phyloP scores from a whole-genome alignment of 2,888 invertebrate genomes.

The Thelaira solivaga region DNA sequence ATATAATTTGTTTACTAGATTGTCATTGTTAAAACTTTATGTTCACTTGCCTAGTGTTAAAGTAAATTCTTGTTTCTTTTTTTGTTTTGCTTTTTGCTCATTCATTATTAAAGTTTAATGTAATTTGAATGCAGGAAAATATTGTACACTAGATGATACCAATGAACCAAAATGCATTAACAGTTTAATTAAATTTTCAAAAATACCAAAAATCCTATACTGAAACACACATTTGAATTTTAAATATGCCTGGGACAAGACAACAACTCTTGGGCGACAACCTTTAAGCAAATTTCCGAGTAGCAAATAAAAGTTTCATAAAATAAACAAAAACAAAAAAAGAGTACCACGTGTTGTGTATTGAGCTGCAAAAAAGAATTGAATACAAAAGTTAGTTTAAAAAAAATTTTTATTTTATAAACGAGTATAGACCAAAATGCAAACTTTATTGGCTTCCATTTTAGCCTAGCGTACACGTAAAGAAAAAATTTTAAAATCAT shows the following conservation, averaged over 20 bases:
- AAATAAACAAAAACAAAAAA: background rate
- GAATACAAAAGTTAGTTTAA: too few species aligned
- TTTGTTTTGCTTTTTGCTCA: too few species aligned
- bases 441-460: too few species aligned
- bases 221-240: background rate
- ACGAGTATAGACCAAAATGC: too few species aligned
- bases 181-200: slow-evolving; percentile 22
- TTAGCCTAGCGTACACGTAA: too few species aligned
- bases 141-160: background rate
- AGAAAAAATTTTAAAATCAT: too few species aligned
- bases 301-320: background rate
- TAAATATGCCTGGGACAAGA: background rate
- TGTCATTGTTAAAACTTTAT: background rate
- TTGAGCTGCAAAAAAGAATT: too few species aligned
- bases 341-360: background rate
- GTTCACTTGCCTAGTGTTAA: background rate
- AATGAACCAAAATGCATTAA: background rate
- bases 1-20: background rate
- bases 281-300: slow-evolving; percentile 19
- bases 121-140: background rate
- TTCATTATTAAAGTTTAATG: slow-evolving; percentile 20
- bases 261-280: background rate
- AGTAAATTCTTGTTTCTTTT: background rate
- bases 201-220: background rate
- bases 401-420: too few species aligned